Conservation (phyloP, 2,888 invertebrate genomes). For the Andrena flavipes region DNA sequence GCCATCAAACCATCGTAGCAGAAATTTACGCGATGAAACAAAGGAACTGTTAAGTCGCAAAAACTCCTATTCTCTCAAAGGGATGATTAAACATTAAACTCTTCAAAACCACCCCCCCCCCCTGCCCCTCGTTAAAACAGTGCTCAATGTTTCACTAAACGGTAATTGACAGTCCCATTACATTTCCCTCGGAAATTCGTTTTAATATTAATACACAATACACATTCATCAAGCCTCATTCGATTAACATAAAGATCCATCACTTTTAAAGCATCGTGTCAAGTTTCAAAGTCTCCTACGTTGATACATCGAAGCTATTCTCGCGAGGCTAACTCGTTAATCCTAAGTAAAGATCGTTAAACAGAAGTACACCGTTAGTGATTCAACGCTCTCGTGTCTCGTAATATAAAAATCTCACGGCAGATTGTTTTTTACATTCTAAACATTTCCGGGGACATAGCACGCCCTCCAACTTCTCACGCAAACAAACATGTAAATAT, state of each 20-base stretch:
- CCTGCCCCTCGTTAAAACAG: not conserved
- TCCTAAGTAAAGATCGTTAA: too few relatives aligned
- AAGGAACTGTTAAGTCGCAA: conserved; percentile 4
- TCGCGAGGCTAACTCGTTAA: not conserved
- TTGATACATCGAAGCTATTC: not conserved
- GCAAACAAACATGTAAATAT: not conserved
- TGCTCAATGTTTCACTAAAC: conserved; percentile 1
- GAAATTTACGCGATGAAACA: conserved; percentile 13
- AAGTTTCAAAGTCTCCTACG: too few relatives aligned
- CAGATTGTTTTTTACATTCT: not conserved
- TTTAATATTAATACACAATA: not conserved
- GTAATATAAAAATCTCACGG: too few relatives aligned
- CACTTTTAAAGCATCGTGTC: too few relatives aligned
- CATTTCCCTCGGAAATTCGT: not conserved
- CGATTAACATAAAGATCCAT: too few relatives aligned
- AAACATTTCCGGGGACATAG: not conserved
- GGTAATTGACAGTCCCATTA: conserved; percentile 7
- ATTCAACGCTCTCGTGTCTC: too few relatives aligned
- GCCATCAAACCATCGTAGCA: conserved; percentile 20
- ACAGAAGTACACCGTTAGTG: too few relatives aligned
- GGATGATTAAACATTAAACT: conserved; percentile 8
- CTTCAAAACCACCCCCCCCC: not conserved
- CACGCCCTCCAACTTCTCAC: not conserved
- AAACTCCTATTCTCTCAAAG: not conserved
- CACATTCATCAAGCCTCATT: too few relatives aligned